A percentile compares a stretch with the other conserved stretches of the same genome.
These are phyloP conservation scores for Aplocera efformata DNA, from an alignment of 2,888 invertebrate genomes.

Conservation along the genomic window DNA sequence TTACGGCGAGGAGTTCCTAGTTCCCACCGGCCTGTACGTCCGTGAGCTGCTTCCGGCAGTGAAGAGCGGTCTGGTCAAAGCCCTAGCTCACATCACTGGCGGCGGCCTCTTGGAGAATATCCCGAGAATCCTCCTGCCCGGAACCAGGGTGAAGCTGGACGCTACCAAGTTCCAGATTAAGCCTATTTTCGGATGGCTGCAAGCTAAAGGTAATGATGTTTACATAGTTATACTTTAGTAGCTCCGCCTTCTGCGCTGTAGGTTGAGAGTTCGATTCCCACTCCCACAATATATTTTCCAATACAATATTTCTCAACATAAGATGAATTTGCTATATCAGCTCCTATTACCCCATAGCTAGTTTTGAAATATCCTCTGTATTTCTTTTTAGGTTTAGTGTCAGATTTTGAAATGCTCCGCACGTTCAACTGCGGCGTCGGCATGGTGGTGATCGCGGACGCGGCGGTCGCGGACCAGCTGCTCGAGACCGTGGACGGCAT, in stretches of 20 bases:
- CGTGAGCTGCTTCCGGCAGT: slow-evolving; percentile 86
- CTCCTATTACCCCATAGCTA: no score
- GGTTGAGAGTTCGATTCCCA: no score
- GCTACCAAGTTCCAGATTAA: slow-evolving; percentile 86
- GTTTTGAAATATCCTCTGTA: slow-evolving; percentile 1
- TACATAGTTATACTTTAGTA: no score
- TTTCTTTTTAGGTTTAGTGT: slow-evolving; percentile 82
- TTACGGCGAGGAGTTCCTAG: slow-evolving; percentile 88
- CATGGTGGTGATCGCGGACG: slow-evolving; percentile 87
- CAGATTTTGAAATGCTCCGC: slow-evolving; percentile 88
- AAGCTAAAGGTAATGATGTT: slow-evolving; percentile 84
- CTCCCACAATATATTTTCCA: no score
- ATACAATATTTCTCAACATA: no score
- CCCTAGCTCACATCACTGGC: slow-evolving; percentile 95
- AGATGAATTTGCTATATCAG: no score
- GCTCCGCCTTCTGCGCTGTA: no score
- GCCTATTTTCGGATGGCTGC: slow-evolving; percentile 94
- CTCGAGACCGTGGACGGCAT: slow-evolving; percentile 52
- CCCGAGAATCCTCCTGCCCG: slow-evolving; percentile 88
- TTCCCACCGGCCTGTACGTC: slow-evolving; percentile 94
- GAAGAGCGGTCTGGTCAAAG: slow-evolving; percentile 87
- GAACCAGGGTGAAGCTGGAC: slow-evolving; percentile 84
- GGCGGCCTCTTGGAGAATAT: slow-evolving; percentile 95
- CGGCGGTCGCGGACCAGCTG: slow-evolving; percentile 75
- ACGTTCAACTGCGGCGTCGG: slow-evolving; percentile 99